A percentile compares a stretch with the other conserved stretches of the same genome.
Conservation (phyloP, 2,888 invertebrate species). For the Hemicrepidius hirtus region DNA sequence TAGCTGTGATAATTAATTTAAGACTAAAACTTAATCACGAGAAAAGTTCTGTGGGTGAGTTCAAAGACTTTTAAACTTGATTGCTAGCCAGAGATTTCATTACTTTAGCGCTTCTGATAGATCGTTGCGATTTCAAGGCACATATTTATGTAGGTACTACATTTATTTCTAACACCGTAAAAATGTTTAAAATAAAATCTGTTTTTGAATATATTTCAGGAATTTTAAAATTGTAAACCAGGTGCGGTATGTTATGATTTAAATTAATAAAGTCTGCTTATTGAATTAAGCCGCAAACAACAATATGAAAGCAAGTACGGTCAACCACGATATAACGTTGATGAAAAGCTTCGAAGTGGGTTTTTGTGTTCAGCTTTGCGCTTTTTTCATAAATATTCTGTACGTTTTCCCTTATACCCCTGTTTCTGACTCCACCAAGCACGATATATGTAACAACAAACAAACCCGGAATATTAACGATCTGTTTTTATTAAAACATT, state of each 20-base stretch:
- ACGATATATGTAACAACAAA: too few species aligned
- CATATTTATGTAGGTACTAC: not conserved
- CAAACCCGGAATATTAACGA: too few species aligned
- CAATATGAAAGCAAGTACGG: constrained; percentile 4
- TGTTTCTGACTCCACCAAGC: not conserved
- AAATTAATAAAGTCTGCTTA: constrained; percentile 16
- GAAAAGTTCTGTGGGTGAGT: constrained; percentile 5
- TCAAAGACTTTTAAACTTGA: constrained; percentile 17
- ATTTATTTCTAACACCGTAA: too few species aligned
- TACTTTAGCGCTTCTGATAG: constrained; percentile 3
- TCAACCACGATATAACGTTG: not conserved
- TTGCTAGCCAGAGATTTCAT: not conserved
- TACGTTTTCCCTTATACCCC: not conserved
- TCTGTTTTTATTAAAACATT: too few species aligned
- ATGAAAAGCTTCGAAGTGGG: constrained; percentile 19
- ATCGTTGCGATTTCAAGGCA: not conserved
- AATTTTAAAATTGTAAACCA: not conserved
- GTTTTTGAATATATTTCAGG: too few species aligned
- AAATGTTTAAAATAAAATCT: not conserved
- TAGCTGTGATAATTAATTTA: constrained; percentile 18
- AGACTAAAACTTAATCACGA: constrained; percentile 16
- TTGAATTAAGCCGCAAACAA: constrained; percentile 23
- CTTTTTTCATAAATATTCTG: constrained; percentile 21
- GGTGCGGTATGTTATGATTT: not conserved
- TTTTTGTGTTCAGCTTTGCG: constrained; percentile 19